A percentile compares a stretch with the other conserved stretches of the same genome.
phyloP scores from a whole-genome alignment of 1,140 invertebrate genomes.

The Palaemon carinicauda region DNA sequence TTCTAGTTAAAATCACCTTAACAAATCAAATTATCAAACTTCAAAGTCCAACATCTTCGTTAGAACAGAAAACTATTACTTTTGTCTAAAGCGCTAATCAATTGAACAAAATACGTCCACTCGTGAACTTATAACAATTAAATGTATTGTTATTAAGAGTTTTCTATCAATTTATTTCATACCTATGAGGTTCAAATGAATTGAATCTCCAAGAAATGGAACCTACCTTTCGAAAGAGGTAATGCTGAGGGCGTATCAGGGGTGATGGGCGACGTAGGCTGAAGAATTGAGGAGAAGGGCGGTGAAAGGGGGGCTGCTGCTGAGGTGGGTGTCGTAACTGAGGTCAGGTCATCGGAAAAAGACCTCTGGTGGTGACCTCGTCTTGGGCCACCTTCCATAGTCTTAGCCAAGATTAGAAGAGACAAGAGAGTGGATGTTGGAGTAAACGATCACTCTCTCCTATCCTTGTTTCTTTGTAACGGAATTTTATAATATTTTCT shows the following conservation, averaged over 20 bases:
- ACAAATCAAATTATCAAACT: too few relatives aligned
- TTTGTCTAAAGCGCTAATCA: too few relatives aligned
- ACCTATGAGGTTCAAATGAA: too few relatives aligned
- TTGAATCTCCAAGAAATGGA: too few relatives aligned
- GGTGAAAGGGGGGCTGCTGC: constrained; percentile 14
- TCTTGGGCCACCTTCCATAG: not conserved
- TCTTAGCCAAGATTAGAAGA: not conserved
- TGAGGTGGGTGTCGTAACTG: constrained; percentile 31
- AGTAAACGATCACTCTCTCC: not conserved
- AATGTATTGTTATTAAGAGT: too few relatives aligned
- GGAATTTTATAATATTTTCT: not conserved
- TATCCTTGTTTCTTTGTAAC: not conserved
- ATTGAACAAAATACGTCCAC: too few relatives aligned
- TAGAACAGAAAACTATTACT: too few relatives aligned
- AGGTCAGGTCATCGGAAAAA: constrained; percentile 41
- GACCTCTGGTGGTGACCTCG: constrained; percentile 31
- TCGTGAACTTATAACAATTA: too few relatives aligned
- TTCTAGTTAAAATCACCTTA: too few relatives aligned
- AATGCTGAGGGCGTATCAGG: not conserved
- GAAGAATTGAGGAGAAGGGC: constrained; percentile 19
- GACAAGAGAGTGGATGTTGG: not conserved
- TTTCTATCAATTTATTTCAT: too few relatives aligned
- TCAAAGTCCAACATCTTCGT: too few relatives aligned
- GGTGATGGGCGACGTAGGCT: constrained; percentile 28
- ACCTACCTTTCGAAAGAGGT: not conserved